Conservation (phyloP, 1,140 invertebrate species). For the Neodiprion pinetum region DNA sequence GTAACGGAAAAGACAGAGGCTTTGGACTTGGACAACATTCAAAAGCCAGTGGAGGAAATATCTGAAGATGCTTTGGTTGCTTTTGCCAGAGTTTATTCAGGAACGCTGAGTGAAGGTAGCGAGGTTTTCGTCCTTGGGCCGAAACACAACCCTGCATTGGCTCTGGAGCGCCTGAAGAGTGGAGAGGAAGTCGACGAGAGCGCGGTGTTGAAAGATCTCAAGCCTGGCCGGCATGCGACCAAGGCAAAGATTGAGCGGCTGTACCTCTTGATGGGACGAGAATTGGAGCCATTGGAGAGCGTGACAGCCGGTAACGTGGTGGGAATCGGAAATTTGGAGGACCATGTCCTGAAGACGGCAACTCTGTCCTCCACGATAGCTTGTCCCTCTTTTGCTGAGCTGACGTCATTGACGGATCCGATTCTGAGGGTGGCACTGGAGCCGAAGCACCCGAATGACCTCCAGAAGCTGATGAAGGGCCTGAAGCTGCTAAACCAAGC, state of each 20-base stretch:
- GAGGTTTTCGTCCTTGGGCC: slow-evolving; percentile 86
- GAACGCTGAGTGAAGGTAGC: slow-evolving; percentile 79
- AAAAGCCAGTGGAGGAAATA: slow-evolving; percentile 41
- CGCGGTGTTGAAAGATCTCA: slow-evolving; percentile 72
- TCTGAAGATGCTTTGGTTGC: slow-evolving; percentile 83
- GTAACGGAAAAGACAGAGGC: slow-evolving; percentile 13
- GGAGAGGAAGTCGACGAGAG: slow-evolving; percentile 60
- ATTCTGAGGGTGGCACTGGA: slow-evolving; percentile 96
- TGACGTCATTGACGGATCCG: slow-evolving; percentile 81
- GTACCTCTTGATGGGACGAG: slow-evolving; percentile 94
- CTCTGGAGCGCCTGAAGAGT: slow-evolving; percentile 55
- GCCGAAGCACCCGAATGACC: slow-evolving; percentile 81
- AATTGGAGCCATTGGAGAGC: slow-evolving; percentile 81
- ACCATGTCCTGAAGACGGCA: slow-evolving; percentile 88
- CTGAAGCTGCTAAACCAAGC: slow-evolving; percentile 88
- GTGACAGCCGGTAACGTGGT: slow-evolving; percentile 91
- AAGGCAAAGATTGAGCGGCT: slow-evolving; percentile 72
- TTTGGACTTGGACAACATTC: slow-evolving; percentile 20
- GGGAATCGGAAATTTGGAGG: slow-evolving; percentile 87
- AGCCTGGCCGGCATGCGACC: slow-evolving; percentile 69
- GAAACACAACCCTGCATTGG: slow-evolving; percentile 81
- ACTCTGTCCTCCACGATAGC: slow-evolving; percentile 85
- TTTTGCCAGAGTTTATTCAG: slow-evolving; percentile 94
- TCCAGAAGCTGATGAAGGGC: slow-evolving; percentile 82
- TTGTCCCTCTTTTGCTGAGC: slow-evolving; percentile 90